Conservation (phyloP, 2,888 invertebrate species). For the Cerastoderma edule region DNA sequence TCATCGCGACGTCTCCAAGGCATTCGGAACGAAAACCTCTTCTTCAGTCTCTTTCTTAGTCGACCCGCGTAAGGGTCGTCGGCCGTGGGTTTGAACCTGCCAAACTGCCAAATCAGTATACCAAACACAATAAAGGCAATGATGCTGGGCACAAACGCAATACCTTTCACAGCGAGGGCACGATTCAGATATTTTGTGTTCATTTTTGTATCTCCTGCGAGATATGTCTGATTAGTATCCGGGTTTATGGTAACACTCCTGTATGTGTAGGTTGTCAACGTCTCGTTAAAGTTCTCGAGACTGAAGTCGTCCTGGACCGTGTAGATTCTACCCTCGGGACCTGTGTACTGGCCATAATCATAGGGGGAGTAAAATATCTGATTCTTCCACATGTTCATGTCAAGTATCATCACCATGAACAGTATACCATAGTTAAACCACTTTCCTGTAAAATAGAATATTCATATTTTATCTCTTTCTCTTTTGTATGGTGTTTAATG, state of each 20-base stretch:
- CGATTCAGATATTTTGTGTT: conserved; percentile 84
- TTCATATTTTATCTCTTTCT: too few species aligned
- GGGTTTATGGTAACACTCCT: conserved; percentile 83
- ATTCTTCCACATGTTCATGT: conserved; percentile 86
- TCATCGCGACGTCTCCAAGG: conserved; percentile 51
- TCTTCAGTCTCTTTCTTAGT: conserved; percentile 71
- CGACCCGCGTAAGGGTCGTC: conserved; percentile 77
- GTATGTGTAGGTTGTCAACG: conserved; percentile 83
- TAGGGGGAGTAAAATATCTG: conserved; percentile 85
- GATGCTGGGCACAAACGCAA: conserved; percentile 84
- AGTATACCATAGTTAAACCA: conserved; percentile 86
- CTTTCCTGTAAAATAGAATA: conserved; percentile 83
- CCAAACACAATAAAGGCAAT: conserved; percentile 77
- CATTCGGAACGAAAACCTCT: conserved; percentile 53
- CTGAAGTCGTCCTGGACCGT: conserved; percentile 73
- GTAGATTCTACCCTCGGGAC: conserved; percentile 82
- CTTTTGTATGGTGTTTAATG: too few species aligned
- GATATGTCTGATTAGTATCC: conserved; percentile 81
- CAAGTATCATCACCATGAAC: conserved; percentile 85
- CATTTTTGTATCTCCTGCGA: conserved; percentile 84
- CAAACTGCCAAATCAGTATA: conserved; percentile 76
- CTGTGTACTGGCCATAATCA: conserved; percentile 85
- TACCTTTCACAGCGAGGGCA: conserved; percentile 83
- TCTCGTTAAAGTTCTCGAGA: conserved; percentile 75
- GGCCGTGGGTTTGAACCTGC: conserved; percentile 74